Percentiles rank a stretch among this genome's conserved stretches.
Evolutionary conservation across 1,140 invertebrate species (phyloP).

Genomic region (Saccostrea cuccullata): DNA sequence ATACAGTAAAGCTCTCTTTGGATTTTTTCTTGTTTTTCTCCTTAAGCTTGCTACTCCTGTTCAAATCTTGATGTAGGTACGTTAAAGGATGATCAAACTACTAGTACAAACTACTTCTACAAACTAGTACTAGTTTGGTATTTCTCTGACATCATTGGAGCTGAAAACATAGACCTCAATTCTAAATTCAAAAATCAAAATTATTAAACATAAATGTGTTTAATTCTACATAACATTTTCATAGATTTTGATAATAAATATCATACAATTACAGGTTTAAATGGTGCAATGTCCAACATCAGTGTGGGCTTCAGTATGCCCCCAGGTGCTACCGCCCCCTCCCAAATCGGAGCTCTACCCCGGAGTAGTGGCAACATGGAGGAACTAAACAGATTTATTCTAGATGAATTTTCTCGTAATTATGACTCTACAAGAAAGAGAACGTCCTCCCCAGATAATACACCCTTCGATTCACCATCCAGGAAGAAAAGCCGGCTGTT

Average conservation of each 20-base stretch:
- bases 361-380: conserved; percentile 75
- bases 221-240: not conserved
- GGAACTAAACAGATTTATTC: conserved; percentile 88
- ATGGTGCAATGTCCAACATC: conserved; percentile 78
- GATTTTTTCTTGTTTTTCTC: no score
- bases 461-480: conserved; percentile 85
- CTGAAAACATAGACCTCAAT: no score
- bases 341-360: conserved; percentile 48
- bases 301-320: conserved; percentile 70
- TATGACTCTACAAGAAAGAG: conserved; percentile 81
- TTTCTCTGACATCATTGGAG: no score
- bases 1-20: no score
- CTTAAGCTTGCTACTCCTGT: no score
- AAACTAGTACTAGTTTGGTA: no score
- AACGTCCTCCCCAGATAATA: conserved; percentile 79
- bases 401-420: conserved; percentile 87
- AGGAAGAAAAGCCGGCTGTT: conserved; percentile 79
- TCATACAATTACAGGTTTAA: conserved; percentile 71
- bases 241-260: not conserved
- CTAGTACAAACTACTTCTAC: no score
- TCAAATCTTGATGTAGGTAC: no score
- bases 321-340: conserved; percentile 52
- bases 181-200: no score
- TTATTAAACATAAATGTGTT: no score
- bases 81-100: no score